Evolutionary conservation across 2,113 vertebrate genomes (phyloP).

Genomic region (Anseranas semipalmata): DNA sequence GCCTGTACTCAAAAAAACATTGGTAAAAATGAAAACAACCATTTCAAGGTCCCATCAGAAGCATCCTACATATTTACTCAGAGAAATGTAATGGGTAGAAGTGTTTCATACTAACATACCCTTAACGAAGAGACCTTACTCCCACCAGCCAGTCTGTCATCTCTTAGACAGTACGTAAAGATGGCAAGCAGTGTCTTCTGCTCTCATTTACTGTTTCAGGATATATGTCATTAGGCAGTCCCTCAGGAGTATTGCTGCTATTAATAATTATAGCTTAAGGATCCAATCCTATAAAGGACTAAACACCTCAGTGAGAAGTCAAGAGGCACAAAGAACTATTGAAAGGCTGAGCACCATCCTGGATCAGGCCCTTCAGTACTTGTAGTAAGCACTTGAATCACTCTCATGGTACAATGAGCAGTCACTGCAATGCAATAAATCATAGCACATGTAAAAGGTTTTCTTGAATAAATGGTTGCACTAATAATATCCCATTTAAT

Average conservation of each 20-base stretch:
- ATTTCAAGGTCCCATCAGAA: neutral
- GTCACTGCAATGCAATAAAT: constrained; percentile 39
- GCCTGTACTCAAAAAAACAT: neutral
- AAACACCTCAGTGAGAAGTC: constrained; percentile 58
- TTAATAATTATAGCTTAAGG: constrained; percentile 72
- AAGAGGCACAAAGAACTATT: constrained; percentile 66
- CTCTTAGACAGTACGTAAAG: neutral
- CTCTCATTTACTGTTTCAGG: constrained; percentile 47
- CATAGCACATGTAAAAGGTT: neutral
- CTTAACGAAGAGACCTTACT: neutral
- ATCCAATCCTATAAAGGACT: constrained; percentile 61
- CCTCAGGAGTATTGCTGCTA: constrained; percentile 46
- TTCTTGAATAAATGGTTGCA: constrained; percentile 50
- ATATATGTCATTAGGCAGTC: constrained; percentile 49
- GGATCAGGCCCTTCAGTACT: constrained; percentile 66
- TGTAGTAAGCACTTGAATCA: constrained; percentile 57
- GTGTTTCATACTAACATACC: neutral
- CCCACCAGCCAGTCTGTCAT: constrained; percentile 19
- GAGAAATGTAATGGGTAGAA: neutral
- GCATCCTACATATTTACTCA: neutral
- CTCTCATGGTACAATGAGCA: constrained; percentile 45
- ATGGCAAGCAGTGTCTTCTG: constrained; percentile 34
- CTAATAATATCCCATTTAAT: constrained; percentile 62
- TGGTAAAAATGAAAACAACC: neutral
- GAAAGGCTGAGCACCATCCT: constrained; percentile 57